These are phyloP conservation scores for Fabriciana adippe DNA, from an alignment of 2,888 invertebrate genomes.

Conservation along the genomic window DNA sequence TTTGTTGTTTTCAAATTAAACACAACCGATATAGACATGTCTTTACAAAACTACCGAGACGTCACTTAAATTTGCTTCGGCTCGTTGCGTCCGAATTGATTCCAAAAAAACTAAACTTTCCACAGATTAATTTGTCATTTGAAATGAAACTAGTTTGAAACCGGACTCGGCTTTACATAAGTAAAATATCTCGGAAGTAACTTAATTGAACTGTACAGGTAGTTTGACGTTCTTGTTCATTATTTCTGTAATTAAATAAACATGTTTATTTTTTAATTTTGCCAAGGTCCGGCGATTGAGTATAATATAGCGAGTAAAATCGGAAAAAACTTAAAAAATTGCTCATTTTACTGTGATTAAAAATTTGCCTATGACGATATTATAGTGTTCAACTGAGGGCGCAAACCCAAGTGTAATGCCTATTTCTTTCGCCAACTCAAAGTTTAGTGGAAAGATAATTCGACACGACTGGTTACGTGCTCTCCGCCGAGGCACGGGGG, in stretches of 20 bases:
- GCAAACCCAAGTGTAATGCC: no score
- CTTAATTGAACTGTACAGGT: not conserved
- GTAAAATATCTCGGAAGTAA: not conserved
- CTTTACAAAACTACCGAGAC: constrained; percentile 70
- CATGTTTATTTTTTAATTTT: no score
- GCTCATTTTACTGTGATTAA: no score
- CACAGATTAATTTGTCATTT: constrained; percentile 80
- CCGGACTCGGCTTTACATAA: constrained; percentile 19
- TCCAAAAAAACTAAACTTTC: constrained; percentile 68
- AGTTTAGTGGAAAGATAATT: no score
- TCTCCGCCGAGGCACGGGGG: no score
- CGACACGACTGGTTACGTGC: no score
- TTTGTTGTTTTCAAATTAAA: constrained; percentile 14
- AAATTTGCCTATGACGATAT: no score
- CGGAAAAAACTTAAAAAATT: no score
- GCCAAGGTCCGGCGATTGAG: no score
- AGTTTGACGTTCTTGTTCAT: not conserved
- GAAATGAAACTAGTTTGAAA: constrained; percentile 47
- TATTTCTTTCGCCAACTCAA: no score
- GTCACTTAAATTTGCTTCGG: constrained; percentile 69
- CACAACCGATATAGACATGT: constrained; percentile 45
- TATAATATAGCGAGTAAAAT: no score
- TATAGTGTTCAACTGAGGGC: no score
- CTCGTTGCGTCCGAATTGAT: constrained; percentile 65
- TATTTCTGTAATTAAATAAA: not conserved